These are phyloP conservation scores for Acanthococcus lagerstroemiae DNA, from an alignment of 2,888 invertebrate genomes.

Conservation along the genomic window DNA sequence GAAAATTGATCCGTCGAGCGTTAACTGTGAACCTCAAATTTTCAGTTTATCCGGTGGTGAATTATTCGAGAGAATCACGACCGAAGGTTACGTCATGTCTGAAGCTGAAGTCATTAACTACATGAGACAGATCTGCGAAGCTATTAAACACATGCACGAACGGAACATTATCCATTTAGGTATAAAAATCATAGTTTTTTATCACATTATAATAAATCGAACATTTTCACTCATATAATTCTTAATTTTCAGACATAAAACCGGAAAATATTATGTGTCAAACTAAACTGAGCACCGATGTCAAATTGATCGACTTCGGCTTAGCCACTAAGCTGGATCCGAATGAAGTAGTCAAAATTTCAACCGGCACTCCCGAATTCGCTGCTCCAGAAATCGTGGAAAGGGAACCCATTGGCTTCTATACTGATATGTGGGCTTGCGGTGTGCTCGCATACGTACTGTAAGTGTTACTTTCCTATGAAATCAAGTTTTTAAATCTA, in stretches of 20 bases:
- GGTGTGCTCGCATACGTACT: slow-evolving; percentile 97
- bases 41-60: slow-evolving; percentile 93
- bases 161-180: slow-evolving; percentile 95
- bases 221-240: background rate
- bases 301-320: slow-evolving; percentile 99
- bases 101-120: slow-evolving; percentile 99
- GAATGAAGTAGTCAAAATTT: slow-evolving; percentile 96
- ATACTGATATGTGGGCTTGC: slow-evolving; percentile 99
- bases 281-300: slow-evolving; percentile 84
- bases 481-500: no score
- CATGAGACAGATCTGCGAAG: slow-evolving; percentile 97
- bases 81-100: slow-evolving; percentile 96
- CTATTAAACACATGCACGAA: slow-evolving; percentile 97
- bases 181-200: slow-evolving; percentile 36
- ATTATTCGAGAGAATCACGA: slow-evolving; percentile 95
- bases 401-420: slow-evolving; percentile 97
- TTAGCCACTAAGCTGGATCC: slow-evolving; percentile 95
- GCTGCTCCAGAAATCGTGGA: slow-evolving; percentile 99
- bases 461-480: slow-evolving; percentile 61
- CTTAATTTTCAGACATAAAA: slow-evolving; percentile 58
- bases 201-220: background rate
- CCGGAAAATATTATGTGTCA: slow-evolving; percentile 99
- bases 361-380: slow-evolving; percentile 98
- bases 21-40: no score
- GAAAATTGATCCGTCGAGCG: no score